These are phyloP conservation scores for Neodiprion virginianus DNA, from an alignment of 1,140 invertebrate genomes.

Conservation along the genomic window DNA sequence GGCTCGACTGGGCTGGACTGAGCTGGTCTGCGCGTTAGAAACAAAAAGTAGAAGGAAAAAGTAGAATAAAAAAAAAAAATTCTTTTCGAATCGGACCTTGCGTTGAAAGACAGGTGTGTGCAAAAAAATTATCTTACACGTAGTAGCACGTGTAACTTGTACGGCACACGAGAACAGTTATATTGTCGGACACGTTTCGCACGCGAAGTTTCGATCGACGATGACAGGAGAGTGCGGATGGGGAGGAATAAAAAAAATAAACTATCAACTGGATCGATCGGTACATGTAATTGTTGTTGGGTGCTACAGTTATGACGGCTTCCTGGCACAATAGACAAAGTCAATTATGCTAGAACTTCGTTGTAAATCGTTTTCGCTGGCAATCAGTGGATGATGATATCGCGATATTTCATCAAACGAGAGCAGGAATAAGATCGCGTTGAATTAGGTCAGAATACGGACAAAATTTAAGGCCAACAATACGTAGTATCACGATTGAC, in stretches of 20 bases:
- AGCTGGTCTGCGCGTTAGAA: background rate
- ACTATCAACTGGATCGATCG: background rate
- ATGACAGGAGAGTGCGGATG: background rate
- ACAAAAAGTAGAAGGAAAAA: background rate
- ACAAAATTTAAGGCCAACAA: background rate
- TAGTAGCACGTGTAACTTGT: no score
- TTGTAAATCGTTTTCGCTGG: background rate
- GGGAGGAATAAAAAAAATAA: background rate
- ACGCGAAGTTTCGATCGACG: background rate
- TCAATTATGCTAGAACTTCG: background rate
- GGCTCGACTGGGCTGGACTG: no score
- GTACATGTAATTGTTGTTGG: background rate
- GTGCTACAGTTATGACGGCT: background rate
- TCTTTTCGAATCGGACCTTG: no score
- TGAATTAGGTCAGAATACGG: background rate
- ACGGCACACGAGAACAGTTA: background rate
- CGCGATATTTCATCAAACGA: background rate
- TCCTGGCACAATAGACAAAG: background rate
- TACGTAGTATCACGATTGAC: background rate
- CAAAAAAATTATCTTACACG: no score
- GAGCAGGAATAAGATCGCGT: background rate
- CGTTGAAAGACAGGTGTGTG: no score
- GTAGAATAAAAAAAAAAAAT: background rate
- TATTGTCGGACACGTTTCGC: background rate
- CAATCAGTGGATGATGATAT: background rate